Evolutionary conservation across 2,797 vertebrate genomes (phyloP).

Genomic region (Orientallactaga sibirica): DNA sequence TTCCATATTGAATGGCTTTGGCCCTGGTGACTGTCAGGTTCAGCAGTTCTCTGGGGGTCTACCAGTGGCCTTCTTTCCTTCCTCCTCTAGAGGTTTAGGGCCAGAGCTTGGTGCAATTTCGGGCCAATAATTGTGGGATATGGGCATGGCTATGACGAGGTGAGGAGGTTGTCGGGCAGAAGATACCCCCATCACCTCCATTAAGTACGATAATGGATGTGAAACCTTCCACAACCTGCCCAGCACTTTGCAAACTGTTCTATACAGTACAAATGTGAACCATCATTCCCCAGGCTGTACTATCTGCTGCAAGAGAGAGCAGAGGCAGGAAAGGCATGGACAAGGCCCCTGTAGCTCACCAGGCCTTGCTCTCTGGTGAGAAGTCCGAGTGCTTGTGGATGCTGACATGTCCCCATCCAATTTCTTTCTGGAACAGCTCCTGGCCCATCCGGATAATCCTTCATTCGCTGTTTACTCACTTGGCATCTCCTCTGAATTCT

Average conservation of each 20-base stretch:
- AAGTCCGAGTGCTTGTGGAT: slow-evolving; percentile 32
- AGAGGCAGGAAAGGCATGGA: background rate
- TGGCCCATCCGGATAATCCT: slow-evolving; percentile 77
- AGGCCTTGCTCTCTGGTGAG: slow-evolving; percentile 10
- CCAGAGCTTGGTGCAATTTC: background rate
- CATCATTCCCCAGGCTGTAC: background rate
- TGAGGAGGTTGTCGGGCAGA: background rate
- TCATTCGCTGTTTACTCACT: slow-evolving; percentile 74
- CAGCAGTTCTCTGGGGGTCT: slow-evolving; percentile 29
- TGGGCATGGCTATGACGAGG: background rate
- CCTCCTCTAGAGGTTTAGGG: background rate
- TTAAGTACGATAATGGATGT: background rate
- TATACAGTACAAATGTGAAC: background rate
- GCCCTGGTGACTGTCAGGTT: background rate
- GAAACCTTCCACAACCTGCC: background rate
- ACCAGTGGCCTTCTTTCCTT: background rate
- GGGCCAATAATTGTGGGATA: background rate
- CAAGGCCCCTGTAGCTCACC: background rate
- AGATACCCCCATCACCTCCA: background rate
- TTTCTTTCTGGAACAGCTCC: slow-evolving; percentile 75
- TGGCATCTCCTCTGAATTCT: slow-evolving; percentile 79
- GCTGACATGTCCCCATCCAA: slow-evolving; percentile 54
- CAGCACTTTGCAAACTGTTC: slow-evolving; percentile 30
- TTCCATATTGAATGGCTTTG: background rate
- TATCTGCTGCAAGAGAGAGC: background rate